phyloP scores from a whole-genome alignment of 2,888 invertebrate genomes.

The Dichetophora obliterata region DNA sequence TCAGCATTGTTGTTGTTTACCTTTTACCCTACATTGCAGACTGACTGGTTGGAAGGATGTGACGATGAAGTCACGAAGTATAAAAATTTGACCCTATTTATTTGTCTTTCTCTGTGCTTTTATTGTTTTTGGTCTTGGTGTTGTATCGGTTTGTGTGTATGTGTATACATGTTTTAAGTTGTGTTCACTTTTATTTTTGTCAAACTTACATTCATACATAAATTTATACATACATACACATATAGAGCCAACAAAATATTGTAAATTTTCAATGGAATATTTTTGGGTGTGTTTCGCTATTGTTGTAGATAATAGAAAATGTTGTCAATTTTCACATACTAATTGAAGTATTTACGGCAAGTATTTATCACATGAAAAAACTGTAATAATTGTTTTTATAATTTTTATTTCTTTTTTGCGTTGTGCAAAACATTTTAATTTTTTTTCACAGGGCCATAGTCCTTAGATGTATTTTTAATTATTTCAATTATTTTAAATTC shows the following conservation, averaged over 20 bases:
- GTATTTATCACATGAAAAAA: not conserved
- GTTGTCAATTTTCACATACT: not conserved
- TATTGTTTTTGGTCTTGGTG: not conserved
- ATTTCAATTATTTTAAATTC: too few species aligned
- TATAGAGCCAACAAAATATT: not conserved
- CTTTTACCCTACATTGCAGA: not conserved
- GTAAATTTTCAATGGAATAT: constrained; percentile 12
- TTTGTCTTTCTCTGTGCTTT: constrained; percentile 23
- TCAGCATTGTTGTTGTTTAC: not conserved
- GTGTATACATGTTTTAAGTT: not conserved
- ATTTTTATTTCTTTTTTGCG: not conserved
- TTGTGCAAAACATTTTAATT: not conserved
- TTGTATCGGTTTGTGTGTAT: not conserved
- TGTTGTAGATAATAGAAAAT: constrained; percentile 16
- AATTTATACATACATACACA: constrained; percentile 22
- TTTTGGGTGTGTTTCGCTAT: constrained; percentile 44
- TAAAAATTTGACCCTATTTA: constrained; percentile 34
- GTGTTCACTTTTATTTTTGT: not conserved
- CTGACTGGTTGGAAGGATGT: not conserved
- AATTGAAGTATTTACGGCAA: not conserved
- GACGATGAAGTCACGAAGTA: not conserved
- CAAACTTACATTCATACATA: not conserved
- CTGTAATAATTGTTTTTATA: not conserved
- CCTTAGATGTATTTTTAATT: too few species aligned
- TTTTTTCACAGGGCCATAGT: too few species aligned